These are phyloP conservation scores for Aselliscus stoliczkanus DNA, from an alignment of 2,797 vertebrate species.

Conservation along the genomic window DNA sequence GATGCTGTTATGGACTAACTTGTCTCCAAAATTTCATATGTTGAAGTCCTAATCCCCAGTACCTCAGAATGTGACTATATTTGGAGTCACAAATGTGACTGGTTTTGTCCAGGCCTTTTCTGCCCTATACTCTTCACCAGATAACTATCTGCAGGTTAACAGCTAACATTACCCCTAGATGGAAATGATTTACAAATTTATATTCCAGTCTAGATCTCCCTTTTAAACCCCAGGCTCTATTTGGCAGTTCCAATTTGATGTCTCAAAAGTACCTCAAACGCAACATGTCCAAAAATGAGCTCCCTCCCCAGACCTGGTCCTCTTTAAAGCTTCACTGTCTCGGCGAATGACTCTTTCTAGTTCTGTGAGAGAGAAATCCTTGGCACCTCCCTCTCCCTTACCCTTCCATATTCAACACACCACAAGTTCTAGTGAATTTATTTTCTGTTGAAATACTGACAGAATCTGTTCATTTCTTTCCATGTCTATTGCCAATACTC, in stretches of 20 bases:
- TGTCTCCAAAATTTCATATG: neutral
- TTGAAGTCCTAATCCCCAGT: neutral
- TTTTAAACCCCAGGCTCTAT: neutral
- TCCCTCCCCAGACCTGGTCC: neutral
- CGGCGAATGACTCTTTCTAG: neutral
- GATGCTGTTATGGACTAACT: neutral
- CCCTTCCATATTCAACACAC: neutral
- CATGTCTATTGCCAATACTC: neutral
- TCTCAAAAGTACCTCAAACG: neutral
- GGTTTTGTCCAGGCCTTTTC: neutral
- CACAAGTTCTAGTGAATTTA: neutral
- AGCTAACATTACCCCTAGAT: neutral
- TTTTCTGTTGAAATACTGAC: neutral
- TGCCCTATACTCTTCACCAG: neutral
- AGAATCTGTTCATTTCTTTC: neutral
- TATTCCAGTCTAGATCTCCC: neutral
- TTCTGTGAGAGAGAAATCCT: neutral
- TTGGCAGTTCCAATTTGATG: neutral
- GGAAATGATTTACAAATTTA: neutral
- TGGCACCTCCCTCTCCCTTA: neutral
- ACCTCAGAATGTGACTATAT: neutral
- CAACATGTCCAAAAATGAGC: neutral
- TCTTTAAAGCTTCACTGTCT: neutral
- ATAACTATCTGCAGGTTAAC: neutral
- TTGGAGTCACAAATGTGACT: neutral